These are phyloP conservation scores for Hydrochoerus hydrochaeris DNA, from an alignment of 2,113 vertebrate species.

Conservation along the genomic window DNA sequence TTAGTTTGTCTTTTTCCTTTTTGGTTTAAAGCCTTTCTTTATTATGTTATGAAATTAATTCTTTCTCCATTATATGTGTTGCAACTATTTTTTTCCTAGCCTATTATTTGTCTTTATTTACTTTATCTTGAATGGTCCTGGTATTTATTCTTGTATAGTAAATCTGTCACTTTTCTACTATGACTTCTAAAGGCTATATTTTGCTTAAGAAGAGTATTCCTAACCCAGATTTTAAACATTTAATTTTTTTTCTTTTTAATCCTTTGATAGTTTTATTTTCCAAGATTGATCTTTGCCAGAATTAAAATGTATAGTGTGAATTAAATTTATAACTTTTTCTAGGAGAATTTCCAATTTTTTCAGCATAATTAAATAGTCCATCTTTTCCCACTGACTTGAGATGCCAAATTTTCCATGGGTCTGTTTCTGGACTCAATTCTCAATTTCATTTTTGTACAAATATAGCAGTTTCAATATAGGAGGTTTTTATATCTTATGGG, in stretches of 20 bases:
- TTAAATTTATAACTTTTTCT: constrained; percentile 55
- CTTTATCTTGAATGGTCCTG: background rate
- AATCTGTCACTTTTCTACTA: constrained; percentile 25
- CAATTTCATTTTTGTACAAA: constrained; percentile 22
- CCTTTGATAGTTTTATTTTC: constrained; percentile 14
- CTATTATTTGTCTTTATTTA: constrained; percentile 46
- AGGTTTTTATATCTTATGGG: background rate
- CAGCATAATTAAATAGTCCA: background rate
- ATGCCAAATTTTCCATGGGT: background rate
- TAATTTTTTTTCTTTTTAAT: constrained; percentile 20
- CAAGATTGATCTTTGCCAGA: background rate
- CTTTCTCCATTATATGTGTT: constrained; percentile 37
- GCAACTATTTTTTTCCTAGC: constrained; percentile 11
- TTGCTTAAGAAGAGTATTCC: background rate
- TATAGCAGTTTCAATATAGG: background rate
- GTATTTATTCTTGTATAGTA: constrained; percentile 30
- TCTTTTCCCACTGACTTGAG: background rate
- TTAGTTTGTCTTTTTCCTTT: constrained; percentile 56
- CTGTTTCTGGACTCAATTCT: background rate
- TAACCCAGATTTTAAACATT: background rate
- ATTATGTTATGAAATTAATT: constrained; percentile 49
- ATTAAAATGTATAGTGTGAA: constrained; percentile 24
- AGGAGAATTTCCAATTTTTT: background rate
- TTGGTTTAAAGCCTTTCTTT: constrained; percentile 44
- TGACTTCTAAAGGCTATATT: constrained; percentile 12